A percentile compares a stretch with the other conserved stretches of the same genome.
Evolutionary conservation across 2,888 invertebrate species (phyloP).

Genomic region (Pollenia griseotomentosa): DNA sequence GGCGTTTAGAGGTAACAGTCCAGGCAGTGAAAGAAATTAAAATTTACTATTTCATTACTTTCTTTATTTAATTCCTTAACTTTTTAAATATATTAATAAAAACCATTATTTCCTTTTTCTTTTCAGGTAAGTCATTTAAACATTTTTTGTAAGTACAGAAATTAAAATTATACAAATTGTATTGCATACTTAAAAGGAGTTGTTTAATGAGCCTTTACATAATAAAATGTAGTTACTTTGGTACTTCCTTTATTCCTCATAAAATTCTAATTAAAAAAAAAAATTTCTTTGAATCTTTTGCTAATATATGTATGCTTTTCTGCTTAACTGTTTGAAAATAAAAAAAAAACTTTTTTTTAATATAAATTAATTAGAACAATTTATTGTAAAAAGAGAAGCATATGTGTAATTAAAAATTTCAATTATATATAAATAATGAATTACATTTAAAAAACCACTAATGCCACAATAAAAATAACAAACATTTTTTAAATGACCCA

Average conservation of each 20-base stretch:
- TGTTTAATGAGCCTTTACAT: too few species aligned
- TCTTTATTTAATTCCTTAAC: too few species aligned
- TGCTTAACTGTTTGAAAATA: too few species aligned
- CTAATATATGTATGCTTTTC: too few species aligned
- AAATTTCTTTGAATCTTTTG: not conserved
- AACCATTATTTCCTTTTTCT: not conserved
- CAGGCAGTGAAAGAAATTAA: too few species aligned
- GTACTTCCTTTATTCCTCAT: not conserved
- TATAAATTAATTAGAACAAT: conserved; percentile 6
- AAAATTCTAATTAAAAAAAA: not conserved
- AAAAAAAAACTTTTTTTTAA: too few species aligned
- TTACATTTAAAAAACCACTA: conserved; percentile 52
- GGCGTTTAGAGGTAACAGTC: not conserved
- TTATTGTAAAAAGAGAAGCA: not conserved
- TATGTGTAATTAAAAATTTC: conserved; percentile 33
- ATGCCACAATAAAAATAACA: conserved; percentile 44
- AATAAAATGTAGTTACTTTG: too few species aligned
- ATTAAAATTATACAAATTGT: too few species aligned
- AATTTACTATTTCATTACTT: too few species aligned
- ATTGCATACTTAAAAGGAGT: too few species aligned
- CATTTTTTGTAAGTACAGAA: conserved; percentile 1
- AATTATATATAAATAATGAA: conserved; percentile 52
- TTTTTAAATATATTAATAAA: too few species aligned
- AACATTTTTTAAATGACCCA: too few species aligned
- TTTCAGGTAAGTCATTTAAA: conserved; percentile 35